A percentile compares a stretch with the other conserved stretches of the same genome.
These are phyloP conservation scores for Zaprionus taronus DNA, from an alignment of 1,140 invertebrate genomes.

Conservation along the genomic window DNA sequence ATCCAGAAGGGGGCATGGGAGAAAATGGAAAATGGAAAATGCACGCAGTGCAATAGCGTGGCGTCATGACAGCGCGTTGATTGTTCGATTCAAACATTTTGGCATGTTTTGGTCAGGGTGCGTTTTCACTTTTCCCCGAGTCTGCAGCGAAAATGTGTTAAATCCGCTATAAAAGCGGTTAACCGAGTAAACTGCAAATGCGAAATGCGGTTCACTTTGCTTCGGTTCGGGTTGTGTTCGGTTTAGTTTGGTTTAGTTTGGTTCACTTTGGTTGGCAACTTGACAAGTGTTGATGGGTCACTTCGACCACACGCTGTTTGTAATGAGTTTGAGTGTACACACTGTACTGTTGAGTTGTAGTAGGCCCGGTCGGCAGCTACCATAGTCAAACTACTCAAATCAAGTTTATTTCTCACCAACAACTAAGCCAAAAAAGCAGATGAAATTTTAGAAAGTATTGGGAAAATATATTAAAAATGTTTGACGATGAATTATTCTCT, in stretches of 20 bases:
- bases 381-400: not conserved
- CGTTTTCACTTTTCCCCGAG: constrained; percentile 44
- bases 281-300: constrained; percentile 29
- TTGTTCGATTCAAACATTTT: constrained; percentile 76
- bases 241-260: constrained; percentile 43
- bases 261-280: constrained; percentile 24
- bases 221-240: constrained; percentile 24
- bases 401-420: not conserved
- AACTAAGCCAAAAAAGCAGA: not conserved
- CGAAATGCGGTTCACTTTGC: constrained; percentile 62
- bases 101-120: constrained; percentile 61
- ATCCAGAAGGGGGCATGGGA: not conserved
- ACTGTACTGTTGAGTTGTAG: not conserved
- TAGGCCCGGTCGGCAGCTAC: not conserved
- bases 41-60: constrained; percentile 33
- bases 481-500: constrained; percentile 15
- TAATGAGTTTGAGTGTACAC: constrained; percentile 7
- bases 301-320: constrained; percentile 17
- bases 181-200: constrained; percentile 79
- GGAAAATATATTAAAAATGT: not conserved
- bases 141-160: constrained; percentile 64
- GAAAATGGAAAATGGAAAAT: constrained; percentile 58
- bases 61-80: constrained; percentile 51
- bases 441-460: constrained; percentile 7
- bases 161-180: constrained; percentile 78